These are phyloP conservation scores for Drosophila colorata DNA, from an alignment of 2,888 invertebrate genomes.

Conservation along the genomic window DNA sequence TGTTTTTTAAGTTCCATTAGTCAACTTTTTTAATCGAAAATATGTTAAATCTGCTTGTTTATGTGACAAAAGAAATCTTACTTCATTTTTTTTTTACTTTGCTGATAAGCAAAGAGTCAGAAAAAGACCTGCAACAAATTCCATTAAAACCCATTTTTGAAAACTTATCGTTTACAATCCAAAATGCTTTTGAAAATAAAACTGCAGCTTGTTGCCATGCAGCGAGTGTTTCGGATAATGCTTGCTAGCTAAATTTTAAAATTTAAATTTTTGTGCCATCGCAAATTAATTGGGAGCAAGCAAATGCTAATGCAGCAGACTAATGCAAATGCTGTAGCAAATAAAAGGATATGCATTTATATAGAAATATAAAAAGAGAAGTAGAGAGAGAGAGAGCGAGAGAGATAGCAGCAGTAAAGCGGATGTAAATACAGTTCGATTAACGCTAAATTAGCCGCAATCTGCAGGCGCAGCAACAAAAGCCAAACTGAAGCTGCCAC, in stretches of 20 bases:
- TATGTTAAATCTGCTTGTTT: no score
- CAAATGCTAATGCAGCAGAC: slow-evolving; percentile 30
- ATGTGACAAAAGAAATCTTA: no score
- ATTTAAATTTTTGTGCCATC: slow-evolving; percentile 23
- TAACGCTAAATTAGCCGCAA: slow-evolving; percentile 63
- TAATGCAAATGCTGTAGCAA: no score
- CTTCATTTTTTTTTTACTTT: no score
- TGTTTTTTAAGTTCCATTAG: no score
- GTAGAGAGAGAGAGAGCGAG: not conserved
- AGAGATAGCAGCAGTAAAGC: slow-evolving; percentile 1
- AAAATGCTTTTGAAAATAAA: not conserved
- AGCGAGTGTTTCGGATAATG: not conserved
- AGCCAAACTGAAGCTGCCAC: slow-evolving; percentile 30
- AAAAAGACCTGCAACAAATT: no score
- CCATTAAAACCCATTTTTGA: no score
- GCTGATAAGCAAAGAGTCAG: no score
- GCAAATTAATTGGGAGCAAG: slow-evolving; percentile 57
- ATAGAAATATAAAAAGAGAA: not conserved
- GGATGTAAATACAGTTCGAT: slow-evolving; percentile 61
- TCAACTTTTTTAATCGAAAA: no score
- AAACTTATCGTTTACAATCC: no score
- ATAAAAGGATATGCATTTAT: no score
- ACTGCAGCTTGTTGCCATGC: not conserved
- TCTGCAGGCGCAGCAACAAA: slow-evolving; percentile 33
- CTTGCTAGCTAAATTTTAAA: no score